A percentile compares a stretch with the other conserved stretches of the same genome.
These are phyloP conservation scores for Aphaenogaster ashmeadi DNA, from an alignment of 1,140 invertebrate species.

Conservation along the genomic window DNA sequence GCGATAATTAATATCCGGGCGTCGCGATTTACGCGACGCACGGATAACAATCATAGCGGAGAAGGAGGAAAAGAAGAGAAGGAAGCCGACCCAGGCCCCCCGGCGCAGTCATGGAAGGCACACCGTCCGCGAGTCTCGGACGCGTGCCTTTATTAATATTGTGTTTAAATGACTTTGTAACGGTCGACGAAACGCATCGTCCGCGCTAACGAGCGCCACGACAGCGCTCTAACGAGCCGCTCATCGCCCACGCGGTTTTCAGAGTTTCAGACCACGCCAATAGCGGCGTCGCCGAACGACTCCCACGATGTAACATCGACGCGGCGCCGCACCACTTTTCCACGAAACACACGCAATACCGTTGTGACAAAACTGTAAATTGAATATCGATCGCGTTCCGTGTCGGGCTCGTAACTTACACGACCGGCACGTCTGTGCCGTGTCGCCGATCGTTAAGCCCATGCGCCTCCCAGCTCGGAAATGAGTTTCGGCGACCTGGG, in stretches of 20 bases:
- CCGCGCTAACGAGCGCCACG: constrained; percentile 71
- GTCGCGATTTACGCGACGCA: constrained; percentile 70
- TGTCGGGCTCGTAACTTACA: constrained; percentile 28
- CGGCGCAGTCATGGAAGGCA: background rate
- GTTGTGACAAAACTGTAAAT: constrained; percentile 86
- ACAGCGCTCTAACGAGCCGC: constrained; percentile 69
- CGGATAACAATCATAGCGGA: constrained; percentile 56
- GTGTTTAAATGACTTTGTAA: constrained; percentile 70
- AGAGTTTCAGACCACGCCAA: constrained; percentile 42
- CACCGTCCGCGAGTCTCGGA: constrained; percentile 27
- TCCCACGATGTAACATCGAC: constrained; percentile 36
- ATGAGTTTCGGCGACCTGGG: constrained; percentile 55
- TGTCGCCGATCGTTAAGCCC: constrained; percentile 80
- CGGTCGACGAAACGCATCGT: constrained; percentile 49
- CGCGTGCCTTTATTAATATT: constrained; percentile 68
- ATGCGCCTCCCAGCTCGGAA: constrained; percentile 29
- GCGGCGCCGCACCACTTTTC: constrained; percentile 65
- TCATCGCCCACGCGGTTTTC: constrained; percentile 72
- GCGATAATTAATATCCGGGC: constrained; percentile 71
- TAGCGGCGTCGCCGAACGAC: constrained; percentile 55
- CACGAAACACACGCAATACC: constrained; percentile 77
- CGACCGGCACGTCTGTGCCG: constrained; percentile 74
- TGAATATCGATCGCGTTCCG: constrained; percentile 84
- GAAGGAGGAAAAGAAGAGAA: background rate
- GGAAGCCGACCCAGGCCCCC: background rate